phyloP scores from a whole-genome alignment of 1,140 invertebrate species.

The Leptestheria dahalacensis region DNA sequence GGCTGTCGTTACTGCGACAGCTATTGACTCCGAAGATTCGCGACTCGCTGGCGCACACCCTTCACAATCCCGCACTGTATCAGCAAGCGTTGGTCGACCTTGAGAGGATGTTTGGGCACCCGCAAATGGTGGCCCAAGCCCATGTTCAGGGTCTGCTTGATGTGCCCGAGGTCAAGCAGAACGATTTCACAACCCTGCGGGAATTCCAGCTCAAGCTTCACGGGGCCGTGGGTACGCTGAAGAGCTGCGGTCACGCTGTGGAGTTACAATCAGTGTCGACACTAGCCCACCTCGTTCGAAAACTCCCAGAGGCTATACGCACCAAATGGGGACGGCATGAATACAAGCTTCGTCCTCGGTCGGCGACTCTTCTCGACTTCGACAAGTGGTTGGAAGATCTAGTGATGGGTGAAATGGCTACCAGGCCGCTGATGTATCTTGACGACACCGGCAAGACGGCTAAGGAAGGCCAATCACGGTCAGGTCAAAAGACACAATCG shows the following conservation, averaged over 20 bases:
- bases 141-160: background rate
- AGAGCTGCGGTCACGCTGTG: background rate
- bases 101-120: background rate
- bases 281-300: background rate
- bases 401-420: background rate
- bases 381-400: conserved; percentile 3
- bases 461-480: too few species aligned
- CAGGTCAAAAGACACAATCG: too few species aligned
- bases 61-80: conserved; percentile 5
- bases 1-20: background rate
- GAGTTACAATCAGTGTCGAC: background rate
- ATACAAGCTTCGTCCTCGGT: background rate
- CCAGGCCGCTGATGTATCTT: background rate
- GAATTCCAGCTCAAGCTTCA: background rate
- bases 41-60: background rate
- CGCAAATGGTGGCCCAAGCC: background rate
- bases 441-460: too few species aligned
- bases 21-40: background rate
- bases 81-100: background rate
- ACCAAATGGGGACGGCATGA: background rate
- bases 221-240: background rate
- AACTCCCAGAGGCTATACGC: background rate
- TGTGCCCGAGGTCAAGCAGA: background rate
- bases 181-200: background rate
- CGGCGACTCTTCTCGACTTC: background rate